Conservation (phyloP, 2,797 vertebrate species). For the Peromyscus eremicus region DNA sequence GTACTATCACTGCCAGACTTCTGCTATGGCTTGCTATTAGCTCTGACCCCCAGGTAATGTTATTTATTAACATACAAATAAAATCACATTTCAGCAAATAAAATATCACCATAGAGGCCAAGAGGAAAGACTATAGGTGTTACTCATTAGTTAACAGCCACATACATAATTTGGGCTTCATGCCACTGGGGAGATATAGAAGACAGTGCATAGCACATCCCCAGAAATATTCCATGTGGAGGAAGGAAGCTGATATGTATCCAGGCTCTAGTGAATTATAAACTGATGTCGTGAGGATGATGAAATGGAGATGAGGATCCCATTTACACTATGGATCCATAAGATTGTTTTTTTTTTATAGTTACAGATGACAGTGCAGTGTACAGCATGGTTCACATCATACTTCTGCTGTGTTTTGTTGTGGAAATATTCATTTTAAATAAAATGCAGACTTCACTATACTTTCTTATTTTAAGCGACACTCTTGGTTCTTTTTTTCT, state of each 20-base stretch:
- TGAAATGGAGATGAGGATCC: not conserved
- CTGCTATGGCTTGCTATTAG: too few relatives aligned
- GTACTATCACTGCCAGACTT: too few relatives aligned
- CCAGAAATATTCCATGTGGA: not conserved
- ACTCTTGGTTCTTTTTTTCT: not conserved
- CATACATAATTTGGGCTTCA: not conserved
- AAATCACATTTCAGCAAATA: too few relatives aligned
- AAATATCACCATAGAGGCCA: not conserved
- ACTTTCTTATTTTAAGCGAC: not conserved
- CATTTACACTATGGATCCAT: too few relatives aligned
- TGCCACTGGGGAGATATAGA: not conserved
- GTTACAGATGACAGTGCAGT: not conserved
- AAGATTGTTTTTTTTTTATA: not conserved
- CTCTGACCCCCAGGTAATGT: too few relatives aligned
- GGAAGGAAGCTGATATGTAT: not conserved
- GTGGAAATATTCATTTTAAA: not conserved
- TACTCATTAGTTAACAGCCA: not conserved
- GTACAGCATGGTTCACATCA: not conserved
- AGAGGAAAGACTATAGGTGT: not conserved
- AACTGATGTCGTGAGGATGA: not conserved
- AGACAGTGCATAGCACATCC: not conserved
- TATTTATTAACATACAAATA: too few relatives aligned
- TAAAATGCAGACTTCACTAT: not conserved
- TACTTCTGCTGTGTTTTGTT: not conserved
- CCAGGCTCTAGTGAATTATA: not conserved